Evolutionary conservation across 2,797 vertebrate genomes (phyloP).

Genomic region (Mus caroli): DNA sequence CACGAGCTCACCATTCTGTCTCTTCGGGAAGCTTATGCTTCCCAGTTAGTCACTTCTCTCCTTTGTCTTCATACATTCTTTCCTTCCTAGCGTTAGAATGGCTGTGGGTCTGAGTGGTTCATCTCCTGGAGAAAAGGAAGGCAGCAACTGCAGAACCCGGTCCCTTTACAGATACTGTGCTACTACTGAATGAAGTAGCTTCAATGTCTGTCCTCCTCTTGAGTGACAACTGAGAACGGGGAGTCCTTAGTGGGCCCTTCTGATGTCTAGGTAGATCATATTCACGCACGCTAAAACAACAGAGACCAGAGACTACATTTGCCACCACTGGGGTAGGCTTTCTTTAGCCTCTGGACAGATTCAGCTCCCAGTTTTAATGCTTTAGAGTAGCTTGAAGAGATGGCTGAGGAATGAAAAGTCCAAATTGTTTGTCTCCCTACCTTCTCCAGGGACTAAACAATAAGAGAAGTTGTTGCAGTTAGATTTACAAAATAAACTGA

Average conservation of each 20-base stretch:
- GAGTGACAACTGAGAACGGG: neutral
- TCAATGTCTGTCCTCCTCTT: neutral
- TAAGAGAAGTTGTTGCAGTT: neutral
- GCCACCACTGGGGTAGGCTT: neutral
- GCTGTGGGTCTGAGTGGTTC: neutral
- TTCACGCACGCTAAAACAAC: neutral
- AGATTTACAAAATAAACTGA: neutral
- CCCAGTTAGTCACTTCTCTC: neutral
- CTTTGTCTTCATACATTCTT: neutral
- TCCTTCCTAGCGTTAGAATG: neutral
- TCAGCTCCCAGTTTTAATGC: neutral
- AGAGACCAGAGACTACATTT: neutral
- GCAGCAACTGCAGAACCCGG: neutral
- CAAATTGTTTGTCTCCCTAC: neutral
- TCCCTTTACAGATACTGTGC: neutral
- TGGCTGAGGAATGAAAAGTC: neutral
- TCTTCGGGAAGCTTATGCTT: neutral
- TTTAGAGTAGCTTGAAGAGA: neutral
- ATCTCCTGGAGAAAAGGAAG: neutral
- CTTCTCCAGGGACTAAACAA: neutral
- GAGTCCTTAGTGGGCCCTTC: neutral
- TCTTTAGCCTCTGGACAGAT: neutral
- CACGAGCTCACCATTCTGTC: neutral
- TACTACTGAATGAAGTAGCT: accelerated
- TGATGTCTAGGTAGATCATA: neutral